These are phyloP conservation scores for Acanthornis magna DNA, from an alignment of 2,797 vertebrate species.

Conservation along the genomic window DNA sequence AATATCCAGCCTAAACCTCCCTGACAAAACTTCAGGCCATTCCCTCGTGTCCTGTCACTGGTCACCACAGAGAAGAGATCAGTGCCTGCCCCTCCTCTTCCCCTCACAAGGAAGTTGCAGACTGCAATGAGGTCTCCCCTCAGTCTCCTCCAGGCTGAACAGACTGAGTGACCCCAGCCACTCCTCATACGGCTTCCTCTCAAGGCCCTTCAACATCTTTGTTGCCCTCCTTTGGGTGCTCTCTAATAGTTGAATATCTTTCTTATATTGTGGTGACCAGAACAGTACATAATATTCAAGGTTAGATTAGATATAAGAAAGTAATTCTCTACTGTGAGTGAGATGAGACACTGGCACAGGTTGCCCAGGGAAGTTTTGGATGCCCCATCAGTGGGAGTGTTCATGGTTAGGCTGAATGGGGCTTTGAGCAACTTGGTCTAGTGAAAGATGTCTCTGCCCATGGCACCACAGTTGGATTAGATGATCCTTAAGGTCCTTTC, in stretches of 20 bases:
- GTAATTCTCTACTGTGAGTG: neutral
- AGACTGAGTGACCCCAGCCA: neutral
- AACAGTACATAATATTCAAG: neutral
- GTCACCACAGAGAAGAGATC: neutral
- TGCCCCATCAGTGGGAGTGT: neutral
- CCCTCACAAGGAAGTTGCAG: rapidly evolving
- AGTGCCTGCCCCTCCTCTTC: neutral
- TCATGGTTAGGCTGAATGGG: neutral
- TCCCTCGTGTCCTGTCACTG: rapidly evolving
- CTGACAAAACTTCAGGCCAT: neutral
- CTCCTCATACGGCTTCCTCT: neutral
- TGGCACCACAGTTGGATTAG: neutral
- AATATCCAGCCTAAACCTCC: rapidly evolving
- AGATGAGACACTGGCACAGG: neutral
- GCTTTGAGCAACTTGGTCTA: neutral
- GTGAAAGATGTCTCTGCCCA: neutral
- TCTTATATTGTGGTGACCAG: neutral
- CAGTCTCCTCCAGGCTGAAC: neutral
- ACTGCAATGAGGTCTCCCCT: neutral
- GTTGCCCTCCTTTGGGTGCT: neutral
- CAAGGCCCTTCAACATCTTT: neutral
- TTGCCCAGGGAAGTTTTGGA: neutral
- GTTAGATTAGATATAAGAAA: neutral
- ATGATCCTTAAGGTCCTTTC: neutral
- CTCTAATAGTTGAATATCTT: neutral